Base-by-base conservation (phyloP, 2,888 invertebrate genomes). In the Tridacna gigas region DNA sequence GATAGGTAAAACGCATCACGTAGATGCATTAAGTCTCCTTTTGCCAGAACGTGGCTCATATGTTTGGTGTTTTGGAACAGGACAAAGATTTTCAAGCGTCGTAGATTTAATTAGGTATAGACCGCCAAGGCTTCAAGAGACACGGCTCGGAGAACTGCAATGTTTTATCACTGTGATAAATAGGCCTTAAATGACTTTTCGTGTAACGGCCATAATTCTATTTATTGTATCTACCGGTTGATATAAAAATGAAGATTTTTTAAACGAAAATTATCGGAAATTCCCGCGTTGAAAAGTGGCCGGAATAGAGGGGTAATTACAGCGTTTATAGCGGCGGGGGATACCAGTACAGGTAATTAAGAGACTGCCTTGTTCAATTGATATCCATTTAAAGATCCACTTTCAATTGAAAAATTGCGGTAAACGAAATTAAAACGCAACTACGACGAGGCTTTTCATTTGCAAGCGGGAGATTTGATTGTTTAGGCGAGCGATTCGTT, bases 331-430 rank as follows among this genome's bases (percentile, higher is more conserved):
- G 51, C 83, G 73, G 82, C 75, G 63, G 80, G 80, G 63, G 12
- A 73, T 51, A 66, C 65, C 66, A 25, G 56, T 25, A 25, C 71
- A 73, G 79, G 83, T 86, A 74, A 86, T 83, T 84, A 78, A 79
- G 75, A 77, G 82, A 82, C 75, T 69, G 79, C 51, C 74, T 37
- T 47, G 73, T 51, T 83, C 82, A 81, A 83, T 83, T 83, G 81
- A 74, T 82, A 79, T 74, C 86, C 81, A 86, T 86, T 86, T 83
- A 86, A 83, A 71, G 81, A 63, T 79, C 74, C 74, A 77, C 77
- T 83, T 83, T 81, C 79, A 79, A 65, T 26, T 73, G 71, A 20
- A 69, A 80, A 86, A 86, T 86, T 86, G 79, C 75, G 61, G 74
- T 74, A 86, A 83, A 79, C 79, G 86, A 83, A 79, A 83, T 82